Conservation (phyloP, 2,113 vertebrate species). For the Trochalopteron elliotii region DNA sequence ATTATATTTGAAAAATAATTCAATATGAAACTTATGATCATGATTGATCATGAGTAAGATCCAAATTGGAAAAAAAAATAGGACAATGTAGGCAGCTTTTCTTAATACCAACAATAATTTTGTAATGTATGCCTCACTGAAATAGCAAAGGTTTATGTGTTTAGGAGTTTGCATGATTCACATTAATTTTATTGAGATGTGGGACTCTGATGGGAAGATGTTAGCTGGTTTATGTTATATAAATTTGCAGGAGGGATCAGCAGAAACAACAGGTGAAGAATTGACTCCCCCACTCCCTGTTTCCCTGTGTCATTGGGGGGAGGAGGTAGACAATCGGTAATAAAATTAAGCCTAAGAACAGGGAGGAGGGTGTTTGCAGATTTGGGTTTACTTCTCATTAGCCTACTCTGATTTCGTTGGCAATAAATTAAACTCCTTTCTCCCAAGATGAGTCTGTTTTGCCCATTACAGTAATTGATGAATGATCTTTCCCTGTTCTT, state of each 20-base stretch:
- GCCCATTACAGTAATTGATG: background rate
- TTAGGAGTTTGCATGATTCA: background rate
- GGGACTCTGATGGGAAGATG: background rate
- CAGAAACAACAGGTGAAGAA: background rate
- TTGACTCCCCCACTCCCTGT: background rate
- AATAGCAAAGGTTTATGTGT: background rate
- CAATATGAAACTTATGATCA: background rate
- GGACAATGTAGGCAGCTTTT: background rate
- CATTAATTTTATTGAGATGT: background rate
- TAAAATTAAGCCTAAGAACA: background rate
- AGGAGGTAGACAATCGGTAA: background rate
- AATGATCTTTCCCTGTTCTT: background rate
- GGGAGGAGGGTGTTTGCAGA: background rate
- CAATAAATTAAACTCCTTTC: background rate
- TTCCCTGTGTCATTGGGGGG: rapidly evolving
- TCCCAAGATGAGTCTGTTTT: background rate
- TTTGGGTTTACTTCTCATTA: background rate
- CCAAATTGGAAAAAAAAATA: background rate
- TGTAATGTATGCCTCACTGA: background rate
- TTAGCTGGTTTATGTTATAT: background rate
- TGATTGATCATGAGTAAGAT: background rate
- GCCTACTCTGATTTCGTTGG: background rate
- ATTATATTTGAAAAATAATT: background rate
- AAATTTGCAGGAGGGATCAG: background rate
- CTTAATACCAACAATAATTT: background rate